Conservation (phyloP, 2,888 invertebrate species). For the Cheilosia urbana region DNA sequence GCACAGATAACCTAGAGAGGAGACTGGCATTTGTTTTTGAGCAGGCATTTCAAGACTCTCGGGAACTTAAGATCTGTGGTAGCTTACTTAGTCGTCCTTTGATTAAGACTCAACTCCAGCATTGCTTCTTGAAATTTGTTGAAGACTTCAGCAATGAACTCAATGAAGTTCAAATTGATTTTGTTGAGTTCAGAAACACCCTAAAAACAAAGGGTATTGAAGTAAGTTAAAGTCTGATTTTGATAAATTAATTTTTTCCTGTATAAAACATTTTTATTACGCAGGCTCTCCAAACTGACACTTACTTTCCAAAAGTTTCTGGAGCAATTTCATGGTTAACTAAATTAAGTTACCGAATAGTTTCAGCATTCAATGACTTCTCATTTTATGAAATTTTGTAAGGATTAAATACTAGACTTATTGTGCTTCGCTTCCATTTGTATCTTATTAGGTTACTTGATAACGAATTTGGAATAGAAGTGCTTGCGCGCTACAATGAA, state of each 20-base stretch:
- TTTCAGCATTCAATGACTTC: slow-evolving; percentile 86
- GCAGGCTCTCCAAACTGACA: slow-evolving; percentile 86
- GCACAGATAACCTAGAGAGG: slow-evolving; percentile 89
- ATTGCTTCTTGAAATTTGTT: slow-evolving; percentile 88
- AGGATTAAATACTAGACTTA: slow-evolving; percentile 76
- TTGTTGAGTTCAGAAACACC: slow-evolving; percentile 85
- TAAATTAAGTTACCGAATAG: slow-evolving; percentile 87
- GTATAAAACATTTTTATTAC: slow-evolving; percentile 50
- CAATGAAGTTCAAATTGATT: slow-evolving; percentile 87
- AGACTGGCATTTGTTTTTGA: slow-evolving; percentile 91
- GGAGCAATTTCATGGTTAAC: slow-evolving; percentile 90
- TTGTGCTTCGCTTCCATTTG: background rate
- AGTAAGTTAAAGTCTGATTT: slow-evolving; percentile 54
- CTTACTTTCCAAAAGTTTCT: slow-evolving; percentile 90
- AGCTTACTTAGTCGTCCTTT: slow-evolving; percentile 90
- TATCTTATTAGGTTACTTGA: slow-evolving; percentile 83
- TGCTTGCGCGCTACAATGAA: slow-evolving; percentile 85
- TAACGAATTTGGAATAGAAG: slow-evolving; percentile 84
- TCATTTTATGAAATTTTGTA: slow-evolving; percentile 88
- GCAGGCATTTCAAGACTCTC: slow-evolving; percentile 92
- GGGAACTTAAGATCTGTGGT: slow-evolving; percentile 89
- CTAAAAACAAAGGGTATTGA: slow-evolving; percentile 75
- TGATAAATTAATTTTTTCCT: background rate
- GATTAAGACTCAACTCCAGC: slow-evolving; percentile 89
- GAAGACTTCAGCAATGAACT: slow-evolving; percentile 87